These are phyloP conservation scores for Pocota personata DNA, from an alignment of 2,888 invertebrate genomes.

Conservation along the genomic window DNA sequence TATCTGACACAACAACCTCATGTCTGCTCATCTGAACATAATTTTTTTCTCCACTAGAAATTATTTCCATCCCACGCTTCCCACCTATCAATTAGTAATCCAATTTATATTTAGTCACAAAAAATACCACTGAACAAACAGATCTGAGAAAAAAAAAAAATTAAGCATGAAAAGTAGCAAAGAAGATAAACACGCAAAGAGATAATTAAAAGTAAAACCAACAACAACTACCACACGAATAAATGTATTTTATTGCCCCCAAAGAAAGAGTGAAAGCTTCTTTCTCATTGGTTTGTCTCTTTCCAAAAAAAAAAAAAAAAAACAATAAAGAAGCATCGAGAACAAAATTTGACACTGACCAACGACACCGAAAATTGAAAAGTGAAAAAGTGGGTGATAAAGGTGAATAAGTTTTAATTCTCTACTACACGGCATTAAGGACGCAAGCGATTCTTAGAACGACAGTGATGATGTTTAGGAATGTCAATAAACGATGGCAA, in stretches of 20 bases:
- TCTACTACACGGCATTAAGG: background rate
- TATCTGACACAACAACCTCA: slow-evolving; percentile 6
- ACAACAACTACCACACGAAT: slow-evolving; percentile 9
- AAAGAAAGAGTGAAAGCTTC: slow-evolving; percentile 67
- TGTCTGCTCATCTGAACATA: background rate
- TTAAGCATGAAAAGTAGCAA: background rate
- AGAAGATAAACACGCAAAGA: slow-evolving; percentile 50
- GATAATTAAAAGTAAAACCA: slow-evolving; percentile 51
- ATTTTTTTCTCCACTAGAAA: slow-evolving; percentile 1
- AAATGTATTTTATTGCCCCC: slow-evolving; percentile 22
- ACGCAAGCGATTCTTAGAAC: background rate
- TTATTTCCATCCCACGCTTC: slow-evolving; percentile 50
- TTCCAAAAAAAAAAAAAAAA: background rate
- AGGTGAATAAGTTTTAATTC: slow-evolving; percentile 29
- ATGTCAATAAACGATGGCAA: slow-evolving; percentile 39
- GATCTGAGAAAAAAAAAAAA: background rate
- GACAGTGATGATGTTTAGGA: background rate
- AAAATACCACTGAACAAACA: slow-evolving; percentile 26
- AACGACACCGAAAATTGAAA: slow-evolving; percentile 26
- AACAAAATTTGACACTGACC: slow-evolving; percentile 41
- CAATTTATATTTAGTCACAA: slow-evolving; percentile 67
- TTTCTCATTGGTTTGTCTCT: slow-evolving; percentile 19
- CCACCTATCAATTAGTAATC: slow-evolving; percentile 66
- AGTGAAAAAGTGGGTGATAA: slow-evolving; percentile 17
- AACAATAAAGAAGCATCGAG: background rate